phyloP scores from a whole-genome alignment of 2,888 invertebrate genomes.

The Epinotia demarniana region DNA sequence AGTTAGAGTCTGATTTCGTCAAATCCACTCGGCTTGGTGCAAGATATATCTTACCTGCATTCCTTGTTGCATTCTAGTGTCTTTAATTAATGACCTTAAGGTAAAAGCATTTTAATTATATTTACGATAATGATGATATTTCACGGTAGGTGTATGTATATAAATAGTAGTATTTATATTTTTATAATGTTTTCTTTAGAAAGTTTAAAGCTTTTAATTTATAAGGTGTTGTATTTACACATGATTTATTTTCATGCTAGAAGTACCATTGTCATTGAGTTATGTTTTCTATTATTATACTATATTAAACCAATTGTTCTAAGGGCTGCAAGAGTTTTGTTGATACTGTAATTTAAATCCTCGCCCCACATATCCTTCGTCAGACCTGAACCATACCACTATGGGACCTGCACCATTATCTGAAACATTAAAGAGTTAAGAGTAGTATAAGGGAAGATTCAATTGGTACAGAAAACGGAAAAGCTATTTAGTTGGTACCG shows the following conservation, averaged over 20 bases:
- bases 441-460: not conserved
- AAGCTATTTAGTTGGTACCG: no score
- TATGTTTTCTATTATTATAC: not conserved
- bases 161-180: not conserved
- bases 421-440: conserved; percentile 60
- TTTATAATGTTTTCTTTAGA: not conserved
- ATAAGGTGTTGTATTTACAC: not conserved
- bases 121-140: not conserved
- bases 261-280: not conserved
- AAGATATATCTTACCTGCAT: not conserved
- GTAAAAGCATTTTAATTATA: not conserved
- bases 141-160: not conserved
- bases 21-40: no score
- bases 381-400: conserved; percentile 87
- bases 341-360: conserved; percentile 89
- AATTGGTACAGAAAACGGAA: not conserved
- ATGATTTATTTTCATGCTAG: not conserved
- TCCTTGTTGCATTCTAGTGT: not conserved
- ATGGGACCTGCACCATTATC: conserved; percentile 89
- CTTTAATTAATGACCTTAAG: not conserved
- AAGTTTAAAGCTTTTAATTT: not conserved
- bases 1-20: no score
- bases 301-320: conserved; percentile 29
- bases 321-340: conserved; percentile 86
- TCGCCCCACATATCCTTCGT: conserved; percentile 86